These are phyloP conservation scores for Lasioglossum figueresi DNA, from an alignment of 2,888 invertebrate species.

Conservation along the genomic window DNA sequence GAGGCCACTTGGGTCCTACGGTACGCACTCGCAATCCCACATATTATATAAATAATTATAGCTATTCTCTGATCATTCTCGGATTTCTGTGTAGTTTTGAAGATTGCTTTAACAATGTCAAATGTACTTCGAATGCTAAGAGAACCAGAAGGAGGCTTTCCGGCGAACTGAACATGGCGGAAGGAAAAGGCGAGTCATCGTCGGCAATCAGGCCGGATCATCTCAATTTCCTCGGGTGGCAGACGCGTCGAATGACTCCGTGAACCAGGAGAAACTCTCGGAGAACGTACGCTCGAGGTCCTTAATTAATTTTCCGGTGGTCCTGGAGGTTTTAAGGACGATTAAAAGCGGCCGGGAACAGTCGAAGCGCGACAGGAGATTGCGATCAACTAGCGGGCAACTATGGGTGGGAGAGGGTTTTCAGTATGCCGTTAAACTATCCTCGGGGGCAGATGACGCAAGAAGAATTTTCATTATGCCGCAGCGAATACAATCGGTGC, in stretches of 20 bases:
- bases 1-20: too few species aligned
- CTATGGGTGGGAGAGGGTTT: conserved; percentile 30
- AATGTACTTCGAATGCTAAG: background rate
- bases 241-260: conserved; percentile 2
- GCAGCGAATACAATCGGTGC: conserved; percentile 62
- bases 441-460: conserved; percentile 64
- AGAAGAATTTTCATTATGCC: conserved; percentile 72
- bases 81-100: background rate
- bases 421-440: conserved; percentile 57
- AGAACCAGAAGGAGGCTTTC: background rate
- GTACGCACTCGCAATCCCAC: too few species aligned
- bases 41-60: too few species aligned
- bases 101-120: background rate
- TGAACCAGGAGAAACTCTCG: conserved; percentile 15
- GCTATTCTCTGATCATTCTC: too few species aligned
- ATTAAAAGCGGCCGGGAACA: conserved; percentile 28
- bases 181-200: background rate
- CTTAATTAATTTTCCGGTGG: conserved; percentile 29
- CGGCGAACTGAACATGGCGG: background rate
- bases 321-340: conserved; percentile 5
- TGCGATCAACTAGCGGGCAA: conserved; percentile 41
- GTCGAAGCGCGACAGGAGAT: conserved; percentile 34
- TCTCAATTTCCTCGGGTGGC: background rate
- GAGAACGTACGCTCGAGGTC: background rate
- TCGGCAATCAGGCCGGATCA: background rate